Evolutionary conservation across 2,113 vertebrate species (phyloP), one percentile per base, ranked within the genome.

Genomic region (Prolemur simus): DNA sequence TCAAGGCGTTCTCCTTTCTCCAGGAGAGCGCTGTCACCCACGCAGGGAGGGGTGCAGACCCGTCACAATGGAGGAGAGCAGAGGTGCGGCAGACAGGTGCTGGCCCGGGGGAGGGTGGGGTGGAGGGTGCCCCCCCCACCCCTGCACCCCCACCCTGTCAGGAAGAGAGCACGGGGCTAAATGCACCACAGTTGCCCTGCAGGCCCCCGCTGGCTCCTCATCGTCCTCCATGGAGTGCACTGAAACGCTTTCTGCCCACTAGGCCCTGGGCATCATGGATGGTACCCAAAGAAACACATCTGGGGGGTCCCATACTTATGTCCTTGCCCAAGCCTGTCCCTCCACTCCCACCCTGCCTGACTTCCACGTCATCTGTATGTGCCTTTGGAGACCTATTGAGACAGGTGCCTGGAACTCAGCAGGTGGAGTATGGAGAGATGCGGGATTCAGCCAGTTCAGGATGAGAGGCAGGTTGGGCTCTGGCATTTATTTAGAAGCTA

Each of bases 231-330:
- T 4, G 0, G 4, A 5, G 37, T 58, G 34, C 23, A 5, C 37
- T 54, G 54, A 89, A 71, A 82, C 17, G 10, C 23, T 68, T 89
- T 69, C 74, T 69, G 34, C 32, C n/a, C 20, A 0, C 0, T 2
- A 52, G n/a, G 10, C 76, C 42, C 56, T 27, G 34, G 34, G 18
- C 21, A 42, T 4, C 39, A 32, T 17, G 12, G 32, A 74, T 21
- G 64, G 58, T 60, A n/a, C 25, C 21, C 20, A 29, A 89, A 82
- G 64, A 29, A 54, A 27, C 98, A 96, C 98, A 98, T 98, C 21
- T n/a, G 81, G 25, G 6, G 12, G 25, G 1, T 37, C 87, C 52
- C 25, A 11, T 58, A 49, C 91, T 91, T 77, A n/a, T 45, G 13
- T 88, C 32, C 13, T 54, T 52, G 3, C 2, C 14, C 60, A 81